Conservation (phyloP, 2,888 invertebrate species). For the Drosophila koepferae region DNA sequence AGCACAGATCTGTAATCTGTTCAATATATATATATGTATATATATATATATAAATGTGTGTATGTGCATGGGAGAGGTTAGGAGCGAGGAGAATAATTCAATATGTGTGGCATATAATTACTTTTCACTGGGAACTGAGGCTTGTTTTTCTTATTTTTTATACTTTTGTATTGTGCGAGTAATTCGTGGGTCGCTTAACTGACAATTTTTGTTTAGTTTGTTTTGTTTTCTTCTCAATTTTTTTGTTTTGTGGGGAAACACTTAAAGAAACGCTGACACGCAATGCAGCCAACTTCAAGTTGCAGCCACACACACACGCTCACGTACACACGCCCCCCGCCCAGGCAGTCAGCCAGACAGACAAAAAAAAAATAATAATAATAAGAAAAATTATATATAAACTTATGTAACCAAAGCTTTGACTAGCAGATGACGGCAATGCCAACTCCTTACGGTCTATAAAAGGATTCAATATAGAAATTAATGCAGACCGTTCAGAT, state of each 20-base stretch:
- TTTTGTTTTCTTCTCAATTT: neutral
- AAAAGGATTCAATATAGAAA: constrained; percentile 75
- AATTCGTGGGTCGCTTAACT: constrained; percentile 62
- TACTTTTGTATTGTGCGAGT: constrained; percentile 36
- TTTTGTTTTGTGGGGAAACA: constrained; percentile 30
- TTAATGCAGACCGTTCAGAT: constrained; percentile 62
- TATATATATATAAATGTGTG: neutral
- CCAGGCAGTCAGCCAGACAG: neutral
- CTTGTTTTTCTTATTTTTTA: constrained; percentile 18
- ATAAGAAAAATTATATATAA: neutral
- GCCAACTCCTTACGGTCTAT: constrained; percentile 29
- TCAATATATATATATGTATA: constrained; percentile 13
- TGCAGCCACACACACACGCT: neutral
- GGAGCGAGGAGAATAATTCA: constrained; percentile 16
- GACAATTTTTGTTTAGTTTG: constrained; percentile 46
- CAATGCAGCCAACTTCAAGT: constrained; percentile 42
- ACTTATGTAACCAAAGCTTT: constrained; percentile 5
- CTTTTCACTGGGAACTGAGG: constrained; percentile 45
- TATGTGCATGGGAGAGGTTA: neutral
- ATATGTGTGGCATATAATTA: constrained; percentile 59
- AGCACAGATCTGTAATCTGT: constrained; percentile 33
- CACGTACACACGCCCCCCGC: neutral
- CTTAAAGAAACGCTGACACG: constrained; percentile 52
- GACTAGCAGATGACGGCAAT: constrained; percentile 30
- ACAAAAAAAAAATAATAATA: neutral